Base-by-base conservation (phyloP, 1,140 invertebrate species). In the Trialeurodes vaporariorum region DNA sequence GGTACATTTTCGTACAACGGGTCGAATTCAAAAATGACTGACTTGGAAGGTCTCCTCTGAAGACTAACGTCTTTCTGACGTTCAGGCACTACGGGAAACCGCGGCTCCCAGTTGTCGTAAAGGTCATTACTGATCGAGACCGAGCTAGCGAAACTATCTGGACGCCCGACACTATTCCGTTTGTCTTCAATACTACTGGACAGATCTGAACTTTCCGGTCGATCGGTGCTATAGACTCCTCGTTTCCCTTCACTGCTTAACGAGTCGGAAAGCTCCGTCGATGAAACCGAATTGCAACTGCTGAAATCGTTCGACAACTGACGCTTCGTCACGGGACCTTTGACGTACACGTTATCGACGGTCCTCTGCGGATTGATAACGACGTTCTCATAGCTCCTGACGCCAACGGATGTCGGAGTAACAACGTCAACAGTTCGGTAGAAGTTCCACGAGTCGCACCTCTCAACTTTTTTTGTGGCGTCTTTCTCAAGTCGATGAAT, bases 21-120 rank as follows among this genome's bases (percentile, higher is more conserved):
- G 67, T 76, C 75, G 70, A 76, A 76, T 70, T 76, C 74, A 34
- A 69, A 65, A 59, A 76, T 74, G 23, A 76, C 67, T 1, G 75
- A 73, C 64, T 73, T 71, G 1, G 72, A 67, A 27, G 69, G 34
- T 22, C 25, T 1, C 22, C 22, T 22, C 5, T 25, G 17, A 49
- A 11, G 60, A 61, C 60, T 9, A 5, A 9, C 11, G n/a, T n/a
- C n/a, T n/a, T n/a, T n/a, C n/a, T n/a, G n/a, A n/a, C n/a, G n/a
- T n/a, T n/a, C n/a, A n/a, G n/a, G n/a, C n/a, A n/a, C n/a, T 25
- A 9, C 26, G 13, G 23, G 64, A 22, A 25, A 9, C 23, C 64
- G 22, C 25, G 13, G 64, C 49, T 9, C 64, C 25, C 60, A 49
- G 17, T 49, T 49, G 34, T 49, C 34, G 34, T 49, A 49, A 5